Base-by-base conservation (phyloP, 2,797 vertebrate species). In the Chelmon rostratus region DNA sequence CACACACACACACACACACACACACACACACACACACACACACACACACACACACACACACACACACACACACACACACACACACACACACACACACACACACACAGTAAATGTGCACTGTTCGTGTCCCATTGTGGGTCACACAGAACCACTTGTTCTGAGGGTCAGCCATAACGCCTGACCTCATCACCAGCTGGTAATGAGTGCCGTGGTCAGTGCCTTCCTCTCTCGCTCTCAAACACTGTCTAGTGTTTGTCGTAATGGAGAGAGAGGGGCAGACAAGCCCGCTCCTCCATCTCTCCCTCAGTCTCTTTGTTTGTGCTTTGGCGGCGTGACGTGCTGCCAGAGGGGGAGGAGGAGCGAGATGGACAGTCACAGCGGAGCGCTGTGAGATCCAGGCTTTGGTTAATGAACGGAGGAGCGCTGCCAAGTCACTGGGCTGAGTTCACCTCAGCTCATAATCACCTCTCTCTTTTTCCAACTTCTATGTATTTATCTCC, bases 391-490 rank as follows among this genome's bases (percentile, higher is more conserved):
- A 90, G 89, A 93, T 88, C 76, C 84, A 90, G 90, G 86, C 85
- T 93, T 91, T 93, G 79, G 72, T 91, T 95, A 94, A 94, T 92
- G 90, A 94, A 85, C 73, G 84, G 63, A 58, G 73, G 40, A 84
- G 56, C 56, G 13, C 74, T 84, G 91, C 90, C 89, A 92, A 92
- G 79, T 87, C 71, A 76, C 78, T 85, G 83, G 78, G 86, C 87
- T 79, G 82, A 84, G 72, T 86, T 92, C 75, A 89, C 76, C 71
- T 83, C 81, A 76, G 92, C 85, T 78, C 84, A 88, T 90, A 90
- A 88, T 90, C 82, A 79, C 78, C 66, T 65, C 42, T 61, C 8
- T 62, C 63, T 53, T 58, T 75, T 47, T 23, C 66, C 68, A 70
- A 80, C 62, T 79, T 79, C 62, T 40, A 65, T 33, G 37, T 44